phyloP scores from a whole-genome alignment of 2,113 vertebrate genomes.

The Noturus placidus region DNA sequence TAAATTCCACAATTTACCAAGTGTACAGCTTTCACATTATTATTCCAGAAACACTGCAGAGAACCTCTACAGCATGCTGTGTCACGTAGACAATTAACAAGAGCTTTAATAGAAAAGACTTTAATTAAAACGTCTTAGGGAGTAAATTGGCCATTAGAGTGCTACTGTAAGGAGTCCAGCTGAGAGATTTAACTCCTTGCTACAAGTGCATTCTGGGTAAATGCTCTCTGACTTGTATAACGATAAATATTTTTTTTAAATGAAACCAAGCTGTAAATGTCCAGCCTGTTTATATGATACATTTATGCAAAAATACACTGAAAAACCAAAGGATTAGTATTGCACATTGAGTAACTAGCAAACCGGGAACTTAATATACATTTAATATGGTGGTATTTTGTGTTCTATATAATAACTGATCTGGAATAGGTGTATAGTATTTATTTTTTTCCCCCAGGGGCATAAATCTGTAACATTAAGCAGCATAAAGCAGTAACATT shows the following conservation, averaged over 20 bases:
- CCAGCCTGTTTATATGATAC: not conserved
- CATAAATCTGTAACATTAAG: not conserved
- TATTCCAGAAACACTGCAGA: not conserved
- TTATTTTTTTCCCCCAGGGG: not conserved
- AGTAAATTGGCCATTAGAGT: slow-evolving; percentile 29
- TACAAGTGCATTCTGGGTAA: slow-evolving; percentile 18
- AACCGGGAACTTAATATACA: not conserved
- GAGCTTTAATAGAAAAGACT: slow-evolving; percentile 27
- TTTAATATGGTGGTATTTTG: not conserved
- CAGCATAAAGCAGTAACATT: not conserved
- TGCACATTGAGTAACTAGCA: not conserved
- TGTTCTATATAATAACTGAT: not conserved
- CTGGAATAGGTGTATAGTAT: not conserved
- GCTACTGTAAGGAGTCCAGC: slow-evolving; percentile 23
- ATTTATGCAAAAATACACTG: not conserved
- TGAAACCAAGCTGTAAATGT: not conserved
- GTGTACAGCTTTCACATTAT: not conserved
- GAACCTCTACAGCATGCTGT: not conserved
- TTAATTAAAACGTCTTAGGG: slow-evolving; percentile 22
- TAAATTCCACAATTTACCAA: not conserved
- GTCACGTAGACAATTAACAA: not conserved
- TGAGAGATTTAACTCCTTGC: slow-evolving; percentile 31
- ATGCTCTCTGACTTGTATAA: not conserved
- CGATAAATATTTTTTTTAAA: not conserved
- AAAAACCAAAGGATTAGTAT: too few relatives aligned